Evolutionary conservation across 1,140 invertebrate genomes (phyloP).

Genomic region (Gerris buenoi): DNA sequence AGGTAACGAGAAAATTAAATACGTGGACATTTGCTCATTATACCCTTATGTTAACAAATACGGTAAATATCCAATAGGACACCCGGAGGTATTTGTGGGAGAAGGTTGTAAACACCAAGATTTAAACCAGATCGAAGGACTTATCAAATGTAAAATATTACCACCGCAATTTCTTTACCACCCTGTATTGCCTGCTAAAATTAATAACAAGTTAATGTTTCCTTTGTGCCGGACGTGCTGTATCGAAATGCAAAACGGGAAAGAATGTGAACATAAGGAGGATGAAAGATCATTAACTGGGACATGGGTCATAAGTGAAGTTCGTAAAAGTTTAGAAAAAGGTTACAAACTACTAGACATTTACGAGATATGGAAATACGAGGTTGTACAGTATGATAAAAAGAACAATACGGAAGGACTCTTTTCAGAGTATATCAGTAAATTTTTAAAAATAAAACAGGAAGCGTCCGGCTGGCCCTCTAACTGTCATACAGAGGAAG

Average conservation of each 20-base stretch:
- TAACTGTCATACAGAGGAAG: neutral
- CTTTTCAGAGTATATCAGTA: neutral
- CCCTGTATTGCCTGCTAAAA: neutral
- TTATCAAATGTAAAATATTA: neutral
- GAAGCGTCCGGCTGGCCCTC: neutral
- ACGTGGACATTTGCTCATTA: slow-evolving; percentile 7
- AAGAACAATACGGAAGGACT: neutral
- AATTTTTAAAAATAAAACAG: neutral
- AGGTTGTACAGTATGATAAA: neutral
- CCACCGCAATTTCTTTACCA: neutral
- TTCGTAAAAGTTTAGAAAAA: neutral
- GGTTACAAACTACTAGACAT: neutral
- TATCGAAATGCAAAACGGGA: neutral
- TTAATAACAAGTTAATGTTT: neutral
- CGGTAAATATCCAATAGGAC: slow-evolving; percentile 25
- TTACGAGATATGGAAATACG: neutral
- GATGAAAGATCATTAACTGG: neutral
- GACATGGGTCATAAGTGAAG: neutral
- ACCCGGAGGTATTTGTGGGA: neutral
- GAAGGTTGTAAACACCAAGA: neutral
- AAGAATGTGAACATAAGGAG: neutral
- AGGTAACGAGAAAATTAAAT: neutral
- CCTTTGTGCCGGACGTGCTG: neutral
- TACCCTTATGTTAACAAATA: slow-evolving; percentile 26
- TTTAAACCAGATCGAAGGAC: neutral